Evolutionary conservation across 2,888 invertebrate genomes (phyloP).

Genomic region (Agonopterix heracliana): DNA sequence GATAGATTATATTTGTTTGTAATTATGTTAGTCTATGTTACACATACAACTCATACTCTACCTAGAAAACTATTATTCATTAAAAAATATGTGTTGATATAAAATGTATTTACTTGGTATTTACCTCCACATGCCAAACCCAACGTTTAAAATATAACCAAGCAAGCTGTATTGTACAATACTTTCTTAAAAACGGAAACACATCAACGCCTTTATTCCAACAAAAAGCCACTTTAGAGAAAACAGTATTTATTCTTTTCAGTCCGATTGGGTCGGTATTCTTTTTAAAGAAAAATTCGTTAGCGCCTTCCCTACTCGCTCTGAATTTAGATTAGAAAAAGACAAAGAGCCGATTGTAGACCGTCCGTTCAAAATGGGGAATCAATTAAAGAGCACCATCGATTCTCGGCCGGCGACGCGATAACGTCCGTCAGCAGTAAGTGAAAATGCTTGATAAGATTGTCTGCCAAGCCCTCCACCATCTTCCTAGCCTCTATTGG

Average conservation of each 20-base stretch:
- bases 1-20: no score
- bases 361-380: constrained; percentile 42
- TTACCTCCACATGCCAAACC: no score
- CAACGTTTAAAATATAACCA: no score
- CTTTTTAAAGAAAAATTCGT: constrained; percentile 55
- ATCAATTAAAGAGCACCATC: constrained; percentile 72
- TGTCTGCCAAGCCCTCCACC: constrained; percentile 20
- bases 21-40: no score
- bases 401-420: constrained; percentile 60
- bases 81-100: no score
- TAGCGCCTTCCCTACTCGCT: constrained; percentile 36
- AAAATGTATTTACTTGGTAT: no score
- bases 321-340: constrained; percentile 65
- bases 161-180: no score
- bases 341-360: constrained; percentile 62
- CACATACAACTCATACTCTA: no score
- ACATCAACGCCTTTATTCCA: neutral
- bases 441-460: constrained; percentile 46
- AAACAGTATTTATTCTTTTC: constrained; percentile 42
- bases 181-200: neutral
- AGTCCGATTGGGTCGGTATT: constrained; percentile 27
- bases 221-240: constrained; percentile 33
- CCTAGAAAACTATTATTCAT: no score
- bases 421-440: constrained; percentile 53
- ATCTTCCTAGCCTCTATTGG: constrained; percentile 1